These are phyloP conservation scores for Gallinago stenura DNA, from an alignment of 2,797 vertebrate species.

Conservation along the genomic window DNA sequence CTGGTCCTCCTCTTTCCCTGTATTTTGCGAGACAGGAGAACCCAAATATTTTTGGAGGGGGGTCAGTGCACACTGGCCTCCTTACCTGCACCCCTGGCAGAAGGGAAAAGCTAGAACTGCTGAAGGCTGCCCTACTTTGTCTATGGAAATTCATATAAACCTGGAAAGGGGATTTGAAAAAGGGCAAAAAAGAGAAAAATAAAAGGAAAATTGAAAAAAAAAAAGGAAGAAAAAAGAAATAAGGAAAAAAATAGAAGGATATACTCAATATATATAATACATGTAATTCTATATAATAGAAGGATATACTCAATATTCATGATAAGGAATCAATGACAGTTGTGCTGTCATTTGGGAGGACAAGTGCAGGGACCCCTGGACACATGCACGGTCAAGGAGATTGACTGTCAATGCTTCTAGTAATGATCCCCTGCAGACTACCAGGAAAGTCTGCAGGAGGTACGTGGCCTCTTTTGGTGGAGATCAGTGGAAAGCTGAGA, in stretches of 20 bases:
- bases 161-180: neutral
- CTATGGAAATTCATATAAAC: neutral
- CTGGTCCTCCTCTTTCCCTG: neutral
- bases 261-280: neutral
- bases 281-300: neutral
- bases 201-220: neutral
- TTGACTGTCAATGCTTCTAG: neutral
- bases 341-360: neutral
- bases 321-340: neutral
- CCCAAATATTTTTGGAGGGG: neutral
- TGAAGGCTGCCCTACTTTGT: neutral
- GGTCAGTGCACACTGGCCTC: neutral
- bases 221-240: neutral
- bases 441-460: neutral
- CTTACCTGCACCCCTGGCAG: neutral
- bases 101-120: neutral
- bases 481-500: neutral
- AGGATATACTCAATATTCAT: neutral
- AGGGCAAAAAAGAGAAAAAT: fast-evolving
- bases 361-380: neutral
- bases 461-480: neutral
- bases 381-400: neutral
- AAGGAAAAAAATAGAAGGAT: neutral
- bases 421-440: neutral
- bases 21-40: neutral